phyloP scores from a whole-genome alignment of 2,888 invertebrate species.

The Agrotis exclamationis region DNA sequence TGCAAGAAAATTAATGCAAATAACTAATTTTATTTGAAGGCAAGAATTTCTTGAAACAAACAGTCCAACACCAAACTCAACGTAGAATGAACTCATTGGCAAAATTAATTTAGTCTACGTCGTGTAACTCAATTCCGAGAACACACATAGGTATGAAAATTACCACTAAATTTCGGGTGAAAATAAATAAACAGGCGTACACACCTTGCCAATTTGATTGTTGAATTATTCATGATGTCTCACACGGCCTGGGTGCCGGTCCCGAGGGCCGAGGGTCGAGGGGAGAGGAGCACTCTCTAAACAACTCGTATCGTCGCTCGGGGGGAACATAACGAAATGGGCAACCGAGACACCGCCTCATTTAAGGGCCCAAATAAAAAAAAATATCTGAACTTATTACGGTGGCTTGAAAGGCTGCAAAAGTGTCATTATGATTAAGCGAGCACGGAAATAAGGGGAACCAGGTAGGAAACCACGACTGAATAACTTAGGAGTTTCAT shows the following conservation, averaged over 20 bases:
- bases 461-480: conserved; percentile 50
- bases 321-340: conserved; percentile 83
- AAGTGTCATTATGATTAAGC: conserved; percentile 74
- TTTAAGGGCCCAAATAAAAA: conserved; percentile 79
- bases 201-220: conserved; percentile 89
- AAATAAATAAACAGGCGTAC: conserved; percentile 88
- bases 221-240: conserved; percentile 90
- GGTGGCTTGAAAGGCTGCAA: conserved; percentile 67
- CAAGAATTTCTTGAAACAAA: not conserved
- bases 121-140: conserved; percentile 60
- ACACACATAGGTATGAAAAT: conserved; percentile 79
- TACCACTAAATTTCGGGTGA: conserved; percentile 81
- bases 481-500: conserved; percentile 46
- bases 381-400: conserved; percentile 76
- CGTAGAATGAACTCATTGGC: conserved; percentile 32
- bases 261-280: conserved; percentile 69
- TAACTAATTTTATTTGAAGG: not conserved
- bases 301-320: conserved; percentile 77
- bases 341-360: conserved; percentile 80
- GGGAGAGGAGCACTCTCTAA: conserved; percentile 75
- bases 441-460: conserved; percentile 65
- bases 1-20: no score
- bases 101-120: conserved; percentile 66
- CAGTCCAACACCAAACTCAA: not conserved
- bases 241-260: conserved; percentile 74